These are phyloP conservation scores for Cryptoblepharus egeriae DNA, from an alignment of 2,797 vertebrate species.

Conservation along the genomic window DNA sequence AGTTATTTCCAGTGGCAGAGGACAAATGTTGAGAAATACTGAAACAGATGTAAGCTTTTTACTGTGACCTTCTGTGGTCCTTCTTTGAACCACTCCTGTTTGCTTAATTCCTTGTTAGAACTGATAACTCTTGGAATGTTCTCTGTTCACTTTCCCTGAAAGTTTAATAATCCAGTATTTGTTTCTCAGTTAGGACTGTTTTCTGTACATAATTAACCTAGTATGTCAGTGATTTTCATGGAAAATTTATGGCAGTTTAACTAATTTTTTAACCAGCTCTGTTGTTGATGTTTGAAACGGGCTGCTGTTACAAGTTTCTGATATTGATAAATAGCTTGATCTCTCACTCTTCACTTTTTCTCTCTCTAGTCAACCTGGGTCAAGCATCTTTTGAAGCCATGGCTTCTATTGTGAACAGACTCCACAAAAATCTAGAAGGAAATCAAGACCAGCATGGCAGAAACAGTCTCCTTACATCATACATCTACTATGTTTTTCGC, in stretches of 20 bases:
- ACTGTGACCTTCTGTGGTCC: background rate
- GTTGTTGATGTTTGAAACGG: background rate
- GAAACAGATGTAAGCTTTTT: background rate
- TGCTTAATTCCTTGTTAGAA: background rate
- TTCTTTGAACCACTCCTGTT: background rate
- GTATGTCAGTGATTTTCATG: background rate
- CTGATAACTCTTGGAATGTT: background rate
- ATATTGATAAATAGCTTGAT: slow-evolving; percentile 17
- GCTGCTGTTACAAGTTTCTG: background rate
- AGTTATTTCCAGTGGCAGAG: too few relatives aligned
- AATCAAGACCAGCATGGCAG: slow-evolving; percentile 97
- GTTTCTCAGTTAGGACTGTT: background rate
- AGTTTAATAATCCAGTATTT: background rate
- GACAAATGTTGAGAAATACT: too few relatives aligned
- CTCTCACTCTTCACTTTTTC: slow-evolving; percentile 24
- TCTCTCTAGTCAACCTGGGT: slow-evolving; percentile 91
- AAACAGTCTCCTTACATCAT: slow-evolving; percentile 94
- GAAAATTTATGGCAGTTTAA: background rate
- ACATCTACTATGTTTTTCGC: slow-evolving; percentile 96
- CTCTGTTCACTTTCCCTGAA: background rate
- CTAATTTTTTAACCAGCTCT: background rate
- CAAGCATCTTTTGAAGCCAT: slow-evolving; percentile 97
- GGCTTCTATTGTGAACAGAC: slow-evolving; percentile 96
- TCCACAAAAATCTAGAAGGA: slow-evolving; percentile 96
- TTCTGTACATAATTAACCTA: background rate